These are phyloP conservation scores for Drosophila chauvacae DNA, from an alignment of 1,140 invertebrate species.

Conservation along the genomic window DNA sequence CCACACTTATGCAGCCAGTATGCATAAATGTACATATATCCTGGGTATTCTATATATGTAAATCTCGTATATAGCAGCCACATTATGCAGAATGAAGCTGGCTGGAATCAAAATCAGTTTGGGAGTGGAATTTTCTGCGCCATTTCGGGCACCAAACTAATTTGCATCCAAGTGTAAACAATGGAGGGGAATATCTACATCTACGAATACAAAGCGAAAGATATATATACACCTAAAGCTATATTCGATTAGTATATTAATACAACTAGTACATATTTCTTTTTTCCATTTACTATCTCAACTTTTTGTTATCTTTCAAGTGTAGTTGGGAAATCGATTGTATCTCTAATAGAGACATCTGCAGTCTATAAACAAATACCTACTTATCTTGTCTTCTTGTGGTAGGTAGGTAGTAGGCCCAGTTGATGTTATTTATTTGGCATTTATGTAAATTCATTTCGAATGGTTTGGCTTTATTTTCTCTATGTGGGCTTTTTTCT, in stretches of 20 bases:
- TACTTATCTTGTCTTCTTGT: constrained; percentile 26
- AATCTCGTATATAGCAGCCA: constrained; percentile 24
- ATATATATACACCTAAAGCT: constrained; percentile 5
- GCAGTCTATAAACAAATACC: constrained; percentile 33
- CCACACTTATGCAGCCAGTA: constrained; percentile 49
- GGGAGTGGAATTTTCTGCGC: constrained; percentile 43
- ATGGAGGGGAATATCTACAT: constrained; percentile 17
- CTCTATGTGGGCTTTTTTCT: constrained; percentile 18
- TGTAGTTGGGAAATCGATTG: constrained; percentile 20
- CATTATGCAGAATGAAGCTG: constrained; percentile 34
- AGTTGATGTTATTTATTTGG: constrained; percentile 23
- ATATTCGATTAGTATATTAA: constrained; percentile 14
- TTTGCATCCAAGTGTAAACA: constrained; percentile 60
- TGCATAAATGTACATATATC: constrained; percentile 22
- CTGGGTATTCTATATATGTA: not conserved
- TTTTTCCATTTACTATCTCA: not conserved
- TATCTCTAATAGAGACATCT: constrained; percentile 41
- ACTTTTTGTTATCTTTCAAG: not conserved
- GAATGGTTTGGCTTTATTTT: constrained; percentile 41
- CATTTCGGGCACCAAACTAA: constrained; percentile 55
- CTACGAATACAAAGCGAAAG: not conserved
- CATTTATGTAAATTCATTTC: constrained; percentile 26
- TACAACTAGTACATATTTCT: not conserved
- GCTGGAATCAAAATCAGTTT: constrained; percentile 37
- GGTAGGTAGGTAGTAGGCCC: constrained; percentile 12